These are phyloP conservation scores for Ramphastos sulfuratus DNA, from an alignment of 2,113 vertebrate genomes.

Conservation along the genomic window DNA sequence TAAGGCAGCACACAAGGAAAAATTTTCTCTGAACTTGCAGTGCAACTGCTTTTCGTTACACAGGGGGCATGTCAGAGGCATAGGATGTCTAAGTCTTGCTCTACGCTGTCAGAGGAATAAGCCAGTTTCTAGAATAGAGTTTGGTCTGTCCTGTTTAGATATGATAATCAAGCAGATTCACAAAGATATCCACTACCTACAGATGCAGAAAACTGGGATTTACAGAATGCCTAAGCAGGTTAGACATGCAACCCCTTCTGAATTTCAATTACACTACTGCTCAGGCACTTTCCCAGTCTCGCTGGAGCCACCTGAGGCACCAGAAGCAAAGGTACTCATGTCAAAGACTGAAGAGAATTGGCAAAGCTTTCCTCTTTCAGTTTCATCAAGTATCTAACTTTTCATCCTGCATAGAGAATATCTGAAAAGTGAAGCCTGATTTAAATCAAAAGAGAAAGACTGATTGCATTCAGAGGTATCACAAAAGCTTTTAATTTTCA, in stretches of 20 bases:
- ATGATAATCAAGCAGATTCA: neutral
- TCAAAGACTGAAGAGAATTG: neutral
- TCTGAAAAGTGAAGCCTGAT: neutral
- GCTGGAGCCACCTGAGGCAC: constrained; percentile 15
- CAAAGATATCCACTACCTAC: neutral
- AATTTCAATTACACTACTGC: constrained; percentile 28
- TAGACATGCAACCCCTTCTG: neutral
- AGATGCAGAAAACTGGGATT: neutral
- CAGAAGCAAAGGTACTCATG: neutral
- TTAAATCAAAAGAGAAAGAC: neutral
- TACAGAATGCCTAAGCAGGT: neutral
- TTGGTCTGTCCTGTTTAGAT: neutral
- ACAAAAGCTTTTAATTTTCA: neutral
- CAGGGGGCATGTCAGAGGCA: accelerated
- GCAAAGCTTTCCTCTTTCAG: neutral
- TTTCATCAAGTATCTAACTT: neutral
- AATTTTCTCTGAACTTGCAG: neutral
- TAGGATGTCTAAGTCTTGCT: neutral
- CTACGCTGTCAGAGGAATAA: neutral
- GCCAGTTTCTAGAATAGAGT: neutral
- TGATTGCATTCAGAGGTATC: neutral
- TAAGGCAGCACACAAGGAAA: neutral
- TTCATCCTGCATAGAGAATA: neutral
- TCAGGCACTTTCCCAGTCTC: neutral
- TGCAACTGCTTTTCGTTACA: neutral